These are phyloP conservation scores for Vespertilio murinus DNA, from an alignment of 2,797 vertebrate genomes.

Conservation along the genomic window DNA sequence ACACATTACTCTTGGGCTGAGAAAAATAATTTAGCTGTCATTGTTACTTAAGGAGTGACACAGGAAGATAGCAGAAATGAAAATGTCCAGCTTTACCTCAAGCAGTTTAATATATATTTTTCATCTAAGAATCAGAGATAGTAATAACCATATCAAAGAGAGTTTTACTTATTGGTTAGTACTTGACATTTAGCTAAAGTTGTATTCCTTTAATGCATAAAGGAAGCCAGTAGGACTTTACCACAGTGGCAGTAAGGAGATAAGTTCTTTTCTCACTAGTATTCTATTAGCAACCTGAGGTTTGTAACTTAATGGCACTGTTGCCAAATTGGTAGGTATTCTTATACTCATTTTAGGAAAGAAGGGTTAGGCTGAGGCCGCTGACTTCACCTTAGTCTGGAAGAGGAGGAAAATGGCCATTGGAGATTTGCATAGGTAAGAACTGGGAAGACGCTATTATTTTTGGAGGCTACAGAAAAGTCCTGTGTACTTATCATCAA, in stretches of 20 bases:
- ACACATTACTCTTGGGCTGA: conserved; percentile 72
- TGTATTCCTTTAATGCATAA: background rate
- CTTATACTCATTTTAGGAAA: conserved; percentile 40
- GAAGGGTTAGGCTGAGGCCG: background rate
- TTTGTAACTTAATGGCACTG: background rate
- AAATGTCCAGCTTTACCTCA: conserved; percentile 33
- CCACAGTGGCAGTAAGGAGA: background rate
- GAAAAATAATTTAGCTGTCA: conserved; percentile 74
- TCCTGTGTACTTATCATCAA: background rate
- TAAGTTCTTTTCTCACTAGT: background rate
- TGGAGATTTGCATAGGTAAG: background rate
- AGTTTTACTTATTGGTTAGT: background rate
- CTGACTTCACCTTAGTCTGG: background rate
- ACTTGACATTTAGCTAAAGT: background rate
- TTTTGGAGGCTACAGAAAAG: conserved; percentile 17
- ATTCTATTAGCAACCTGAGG: background rate
- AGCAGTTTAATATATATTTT: background rate
- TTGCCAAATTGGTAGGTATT: background rate
- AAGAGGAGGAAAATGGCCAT: background rate
- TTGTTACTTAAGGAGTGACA: conserved; percentile 65
- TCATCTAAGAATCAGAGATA: background rate
- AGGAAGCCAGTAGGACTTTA: background rate
- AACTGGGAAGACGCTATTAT: background rate
- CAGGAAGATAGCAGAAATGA: conserved; percentile 60
- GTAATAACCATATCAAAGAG: conserved; percentile 28